Base-by-base conservation (phyloP, 2,113 vertebrate species). In the Ammodytes marinus region DNA sequence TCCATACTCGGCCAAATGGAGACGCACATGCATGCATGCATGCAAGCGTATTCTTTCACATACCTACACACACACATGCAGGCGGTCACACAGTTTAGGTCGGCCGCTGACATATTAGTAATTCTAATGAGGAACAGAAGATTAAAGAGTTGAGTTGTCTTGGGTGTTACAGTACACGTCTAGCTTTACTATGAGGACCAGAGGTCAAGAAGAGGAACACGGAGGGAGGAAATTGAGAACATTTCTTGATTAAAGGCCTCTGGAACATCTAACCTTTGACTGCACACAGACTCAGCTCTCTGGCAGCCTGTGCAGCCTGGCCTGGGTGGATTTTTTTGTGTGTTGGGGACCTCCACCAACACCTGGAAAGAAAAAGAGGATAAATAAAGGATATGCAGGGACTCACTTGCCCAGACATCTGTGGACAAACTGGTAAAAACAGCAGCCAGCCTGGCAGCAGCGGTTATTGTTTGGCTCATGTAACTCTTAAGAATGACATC, bases 201-300 rank as follows among this genome's bases (percentile, higher is more conserved):
- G 87, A 87, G 93, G 89, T 92, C 92, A 89, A 86, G 90, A 87
- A 92, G 82, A 91, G 88, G 84, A 89, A 88, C 89, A 90, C 37
- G 39, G 79, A 89, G 78, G 80, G 86, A 93, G 91, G 93, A 94
- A 95, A 90, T 92, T 89, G 92, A 94, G 93, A 94, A 91, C 91
- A 84, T 86, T 85, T 91, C 92, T 90, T 95, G 94, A 96, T 95
- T 96, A 95, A 92, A 95, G 91, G 86, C 90, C 89, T 92, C 89
- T 92, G 89, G 80, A 93, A 93, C 88, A 84, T 91, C 93, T 94
- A 94, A 95, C 92, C 95, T 93, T 92, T 95, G 94, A 94, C 93
- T 90, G 86, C 79, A 81, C 69, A 66, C 83, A 85, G 84, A 72
- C 81, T 76, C 79, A 80, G 71, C 63, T 87, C 71, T 88, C 79